Percentiles rank a stretch among this genome's conserved stretches.
Evolutionary conservation across 1,140 invertebrate genomes (phyloP).

Genomic region (Wasmannia auropunctata): DNA sequence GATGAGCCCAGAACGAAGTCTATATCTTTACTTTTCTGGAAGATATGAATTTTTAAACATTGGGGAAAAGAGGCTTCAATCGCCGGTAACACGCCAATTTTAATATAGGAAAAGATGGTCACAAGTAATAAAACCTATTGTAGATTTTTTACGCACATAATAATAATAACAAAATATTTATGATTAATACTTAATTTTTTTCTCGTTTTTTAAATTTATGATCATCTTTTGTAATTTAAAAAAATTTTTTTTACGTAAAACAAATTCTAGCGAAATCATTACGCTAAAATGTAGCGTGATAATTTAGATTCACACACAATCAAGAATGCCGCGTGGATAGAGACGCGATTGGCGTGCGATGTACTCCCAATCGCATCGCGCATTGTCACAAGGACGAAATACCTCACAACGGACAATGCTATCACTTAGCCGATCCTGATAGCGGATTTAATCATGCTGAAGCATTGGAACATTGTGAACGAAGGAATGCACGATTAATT

Average conservation of each 20-base stretch:
- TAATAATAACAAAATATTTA: neutral
- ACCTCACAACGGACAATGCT: conserved; percentile 84
- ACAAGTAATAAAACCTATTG: neutral
- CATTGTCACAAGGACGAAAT: conserved; percentile 84
- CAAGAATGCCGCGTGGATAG: conserved; percentile 78
- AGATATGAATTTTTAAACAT: too few species aligned
- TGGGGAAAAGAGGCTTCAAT: too few species aligned
- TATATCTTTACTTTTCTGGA: too few species aligned
- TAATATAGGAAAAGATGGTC: neutral
- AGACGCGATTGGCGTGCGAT: conserved; percentile 84
- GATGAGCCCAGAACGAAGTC: too few species aligned
- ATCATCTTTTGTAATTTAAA: neutral
- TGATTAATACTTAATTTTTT: neutral
- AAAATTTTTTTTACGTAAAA: neutral
- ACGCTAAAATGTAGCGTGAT: neutral
- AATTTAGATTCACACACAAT: conserved; percentile 77
- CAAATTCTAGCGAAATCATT: neutral
- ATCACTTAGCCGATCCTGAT: conserved; percentile 80
- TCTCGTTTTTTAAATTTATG: neutral
- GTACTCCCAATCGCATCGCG: conserved; percentile 83
- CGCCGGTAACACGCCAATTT: too few species aligned
- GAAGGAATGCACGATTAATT: conserved; percentile 83
- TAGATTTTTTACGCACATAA: neutral
- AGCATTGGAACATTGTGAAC: conserved; percentile 83
- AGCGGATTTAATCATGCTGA: conserved; percentile 84